Evolutionary conservation across 53 echinoderm and acorn worm species (phyloP), one percentile per base, ranked within the genome.

Genomic region (Apostichopus leukothele): DNA sequence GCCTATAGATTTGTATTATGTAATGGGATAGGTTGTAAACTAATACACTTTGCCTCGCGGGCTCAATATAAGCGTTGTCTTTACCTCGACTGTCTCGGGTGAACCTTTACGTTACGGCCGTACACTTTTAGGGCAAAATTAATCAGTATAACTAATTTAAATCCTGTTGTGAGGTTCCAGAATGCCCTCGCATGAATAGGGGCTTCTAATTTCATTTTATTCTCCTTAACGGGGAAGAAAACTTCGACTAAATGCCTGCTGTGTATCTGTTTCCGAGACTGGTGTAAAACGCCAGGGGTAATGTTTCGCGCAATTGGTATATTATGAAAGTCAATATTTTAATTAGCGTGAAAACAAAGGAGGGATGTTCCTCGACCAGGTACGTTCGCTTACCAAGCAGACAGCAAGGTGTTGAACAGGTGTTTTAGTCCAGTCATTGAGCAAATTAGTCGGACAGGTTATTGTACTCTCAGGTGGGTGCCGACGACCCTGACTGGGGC

Each of bases 331-430:
- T 85, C 85, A 85, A 85, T 85, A 85, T 85, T 85, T 85, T 85
- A 85, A 85, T 85, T 85, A 85, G 85, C 85, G 85, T 85, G 85
- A 85, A 85, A 85, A 85, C 85, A 85, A 85, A 85, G 67, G 68
- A 67, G 23, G 85, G 26, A 63, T 25, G 68, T 50, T 18, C 26
- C 67, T 66, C 50, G 66, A 67, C 50, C 85, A 67, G 85, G 85
- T 85, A 85, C 63, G 63, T 60, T 50, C 66, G 50, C 66, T 68
- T 67, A 11, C 21, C 50, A 27, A 85, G 25, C 66, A 67, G 85
- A 81, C 81, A 39, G 85, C 39, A 67, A 85, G 61, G 67, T 85
- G 85, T 85, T 85, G 57, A 50, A 60, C 85, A 85, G 85, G 85
- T 85, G 85, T 85, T 85, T 67, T 25, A 3, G 50, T 25, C 12